Base-by-base conservation (phyloP, 37 sponge, comb jelly and placozoan species). In the Eunapius fragilis region DNA sequence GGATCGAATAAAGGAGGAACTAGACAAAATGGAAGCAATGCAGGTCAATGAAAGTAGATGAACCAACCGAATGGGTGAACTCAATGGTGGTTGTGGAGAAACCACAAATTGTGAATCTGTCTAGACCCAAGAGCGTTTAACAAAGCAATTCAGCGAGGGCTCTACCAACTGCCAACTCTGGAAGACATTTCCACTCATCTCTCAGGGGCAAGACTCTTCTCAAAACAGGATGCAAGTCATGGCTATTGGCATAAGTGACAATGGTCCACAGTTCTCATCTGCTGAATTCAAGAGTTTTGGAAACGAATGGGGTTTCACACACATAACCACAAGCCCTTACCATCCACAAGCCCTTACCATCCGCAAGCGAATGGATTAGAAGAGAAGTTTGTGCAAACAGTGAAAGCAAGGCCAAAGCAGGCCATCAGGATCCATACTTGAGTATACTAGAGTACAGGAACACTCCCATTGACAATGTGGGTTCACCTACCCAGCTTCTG, bases 241-340 rank as follows among this genome's bases (percentile, higher is more conserved):
- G 93, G 87, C 19, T 93, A 85, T 41, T 89, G 87, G 90, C 94
- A 93, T 30, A n/a, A n/a, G n/a, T n/a, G n/a, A n/a, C n/a, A n/a
- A n/a, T n/a, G n/a, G n/a, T n/a, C n/a, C n/a, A n/a, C n/a, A n/a
- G n/a, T n/a, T n/a, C n/a, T n/a, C n/a, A n/a, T n/a, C n/a, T n/a
- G n/a, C n/a, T n/a, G n/a, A n/a, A n/a, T n/a, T n/a, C n/a, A n/a
- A n/a, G n/a, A n/a, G n/a, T n/a, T n/a, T n/a, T n/a, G n/a, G n/a
- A n/a, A n/a, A n/a, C n/a, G n/a, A n/a, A n/a, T n/a, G n/a, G n/a
- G n/a, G n/a, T n/a, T n/a, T n/a, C n/a, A n/a, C n/a, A n/a, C n/a
- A n/a, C n/a, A n/a, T n/a, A n/a, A n/a, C n/a, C n/a, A n/a, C n/a
- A n/a, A n/a, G n/a, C n/a, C n/a, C n/a, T n/a, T n/a, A n/a, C n/a